phyloP scores from a whole-genome alignment of 2,113 vertebrate species.

The Chroicocephalus ridibundus region DNA sequence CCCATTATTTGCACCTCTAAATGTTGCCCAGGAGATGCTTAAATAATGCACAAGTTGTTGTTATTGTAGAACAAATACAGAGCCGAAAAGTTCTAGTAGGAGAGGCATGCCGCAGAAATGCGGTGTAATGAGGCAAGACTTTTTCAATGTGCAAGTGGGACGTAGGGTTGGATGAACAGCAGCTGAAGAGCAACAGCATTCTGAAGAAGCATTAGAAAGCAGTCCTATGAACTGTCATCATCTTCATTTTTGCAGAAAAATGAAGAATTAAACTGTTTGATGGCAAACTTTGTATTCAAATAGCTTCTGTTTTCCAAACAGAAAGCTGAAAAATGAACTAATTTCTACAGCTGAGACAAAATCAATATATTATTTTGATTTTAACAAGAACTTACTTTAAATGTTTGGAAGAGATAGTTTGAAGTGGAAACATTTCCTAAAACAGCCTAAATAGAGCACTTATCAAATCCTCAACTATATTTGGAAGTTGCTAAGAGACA shows the following conservation, averaged over 20 bases:
- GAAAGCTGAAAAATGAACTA: background rate
- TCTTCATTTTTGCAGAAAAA: background rate
- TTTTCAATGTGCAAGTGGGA: background rate
- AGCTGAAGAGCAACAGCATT: background rate
- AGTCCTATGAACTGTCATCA: background rate
- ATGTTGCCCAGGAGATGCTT: background rate
- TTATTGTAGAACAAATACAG: background rate
- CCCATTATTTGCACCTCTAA: background rate
- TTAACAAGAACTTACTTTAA: background rate
- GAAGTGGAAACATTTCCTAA: constrained; percentile 23
- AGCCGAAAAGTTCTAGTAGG: background rate
- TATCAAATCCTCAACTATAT: constrained; percentile 13
- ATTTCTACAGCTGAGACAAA: background rate
- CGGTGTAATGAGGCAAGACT: background rate
- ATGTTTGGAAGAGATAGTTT: constrained; percentile 26
- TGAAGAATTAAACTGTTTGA: background rate
- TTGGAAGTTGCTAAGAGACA: constrained; percentile 54
- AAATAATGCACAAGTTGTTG: background rate
- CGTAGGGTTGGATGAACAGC: background rate
- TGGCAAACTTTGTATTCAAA: background rate
- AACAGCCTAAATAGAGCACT: background rate
- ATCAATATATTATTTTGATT: constrained; percentile 27
- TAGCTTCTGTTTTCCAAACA: constrained; percentile 16
- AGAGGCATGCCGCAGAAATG: background rate
- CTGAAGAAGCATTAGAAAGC: background rate